A percentile compares a stretch with the other conserved stretches of the same genome.
These are phyloP conservation scores for Papilio gigon DNA, from an alignment of 2,888 invertebrate genomes.

Conservation along the genomic window DNA sequence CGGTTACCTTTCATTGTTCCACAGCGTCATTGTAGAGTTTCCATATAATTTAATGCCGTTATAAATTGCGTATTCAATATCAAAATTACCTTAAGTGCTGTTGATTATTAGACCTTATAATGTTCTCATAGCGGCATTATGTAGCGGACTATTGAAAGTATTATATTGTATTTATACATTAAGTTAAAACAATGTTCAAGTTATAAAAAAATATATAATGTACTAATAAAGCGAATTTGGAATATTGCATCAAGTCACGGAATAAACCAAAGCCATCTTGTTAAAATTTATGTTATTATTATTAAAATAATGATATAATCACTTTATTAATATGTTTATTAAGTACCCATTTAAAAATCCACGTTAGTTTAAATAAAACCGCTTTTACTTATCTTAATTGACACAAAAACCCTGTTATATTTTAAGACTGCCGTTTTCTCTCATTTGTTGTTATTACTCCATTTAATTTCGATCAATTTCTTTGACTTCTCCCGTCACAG, in stretches of 20 bases:
- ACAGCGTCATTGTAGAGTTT: slow-evolving; percentile 42
- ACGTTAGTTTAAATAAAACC: not conserved
- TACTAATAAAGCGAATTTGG: too few species aligned
- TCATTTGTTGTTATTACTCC: slow-evolving; percentile 17
- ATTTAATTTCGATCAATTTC: slow-evolving; percentile 24
- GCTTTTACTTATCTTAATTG: slow-evolving; percentile 24
- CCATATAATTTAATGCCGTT: slow-evolving; percentile 49
- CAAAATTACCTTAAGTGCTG: slow-evolving; percentile 16
- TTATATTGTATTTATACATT: not conserved
- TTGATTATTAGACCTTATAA: slow-evolving; percentile 16
- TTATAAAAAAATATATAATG: too few species aligned
- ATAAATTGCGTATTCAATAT: slow-evolving; percentile 49
- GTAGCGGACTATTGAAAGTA: not conserved
- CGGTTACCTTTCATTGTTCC: slow-evolving; percentile 51
- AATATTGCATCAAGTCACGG: too few species aligned
- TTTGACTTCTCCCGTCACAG: not conserved
- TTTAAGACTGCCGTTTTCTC: slow-evolving; percentile 21
- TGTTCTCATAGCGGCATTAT: slow-evolving; percentile 14
- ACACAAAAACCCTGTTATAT: slow-evolving; percentile 32
- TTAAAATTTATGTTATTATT: not conserved
- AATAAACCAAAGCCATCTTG: not conserved
- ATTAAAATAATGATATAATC: not conserved
- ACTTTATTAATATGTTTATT: not conserved
- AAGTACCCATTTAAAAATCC: not conserved
- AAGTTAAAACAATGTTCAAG: not conserved